These are phyloP conservation scores for Polyommatus iphigenia DNA, from an alignment of 2,888 invertebrate species.

Conservation along the genomic window DNA sequence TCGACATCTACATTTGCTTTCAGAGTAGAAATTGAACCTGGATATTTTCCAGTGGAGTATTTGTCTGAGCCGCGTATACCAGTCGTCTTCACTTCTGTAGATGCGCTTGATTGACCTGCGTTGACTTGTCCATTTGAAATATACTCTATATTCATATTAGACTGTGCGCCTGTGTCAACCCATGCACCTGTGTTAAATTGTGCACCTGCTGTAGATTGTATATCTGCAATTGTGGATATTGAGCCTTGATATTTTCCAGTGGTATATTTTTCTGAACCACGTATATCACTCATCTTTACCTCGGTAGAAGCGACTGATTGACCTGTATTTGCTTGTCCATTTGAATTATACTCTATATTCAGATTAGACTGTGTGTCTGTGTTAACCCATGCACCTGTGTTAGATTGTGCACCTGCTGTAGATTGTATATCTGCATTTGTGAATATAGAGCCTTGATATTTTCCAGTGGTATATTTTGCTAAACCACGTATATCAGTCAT, in stretches of 20 bases:
- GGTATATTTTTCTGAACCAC: background rate
- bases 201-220: background rate
- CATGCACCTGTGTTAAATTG: background rate
- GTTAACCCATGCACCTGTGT: background rate
- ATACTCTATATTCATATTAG: background rate
- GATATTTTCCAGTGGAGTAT: background rate
- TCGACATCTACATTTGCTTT: background rate
- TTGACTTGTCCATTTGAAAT: background rate
- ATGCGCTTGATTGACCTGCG: background rate
- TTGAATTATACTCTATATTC: background rate
- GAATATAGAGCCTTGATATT: background rate
- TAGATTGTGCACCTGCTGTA: background rate
- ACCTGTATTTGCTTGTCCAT: background rate
- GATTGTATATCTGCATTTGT: background rate
- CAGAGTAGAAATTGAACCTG: background rate
- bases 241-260: background rate
- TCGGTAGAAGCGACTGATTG: background rate
- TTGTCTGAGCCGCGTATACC: background rate
- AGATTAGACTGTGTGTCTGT: background rate
- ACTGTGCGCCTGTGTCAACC: background rate
- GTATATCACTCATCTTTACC: background rate
- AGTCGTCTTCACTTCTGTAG: background rate
- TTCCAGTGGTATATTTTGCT: background rate
- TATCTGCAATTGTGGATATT: background rate
- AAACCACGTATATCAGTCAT: background rate